Evolutionary conservation across 2,888 invertebrate species (phyloP).

Genomic region (Chymomyza procnemis): DNA sequence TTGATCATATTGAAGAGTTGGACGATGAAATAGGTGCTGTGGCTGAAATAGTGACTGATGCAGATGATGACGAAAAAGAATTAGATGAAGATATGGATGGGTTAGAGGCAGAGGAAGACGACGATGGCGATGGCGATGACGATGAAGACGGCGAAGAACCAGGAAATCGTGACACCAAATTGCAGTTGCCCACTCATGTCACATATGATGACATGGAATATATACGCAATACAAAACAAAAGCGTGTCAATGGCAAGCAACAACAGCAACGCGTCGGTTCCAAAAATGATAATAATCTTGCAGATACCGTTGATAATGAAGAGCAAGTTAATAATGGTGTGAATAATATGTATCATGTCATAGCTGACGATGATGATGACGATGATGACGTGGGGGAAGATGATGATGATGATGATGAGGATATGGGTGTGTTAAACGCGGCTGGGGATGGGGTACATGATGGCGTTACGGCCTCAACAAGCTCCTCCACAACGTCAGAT

Average conservation of each 20-base stretch:
- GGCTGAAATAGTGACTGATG: conserved; percentile 14
- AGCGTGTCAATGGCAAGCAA: not conserved
- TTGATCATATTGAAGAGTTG: conserved; percentile 41
- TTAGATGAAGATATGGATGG: conserved; percentile 27
- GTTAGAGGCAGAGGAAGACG: conserved; percentile 9
- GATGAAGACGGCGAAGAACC: conserved; percentile 26
- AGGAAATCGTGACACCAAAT: not conserved
- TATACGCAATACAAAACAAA: not conserved
- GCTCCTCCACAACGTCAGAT: not conserved
- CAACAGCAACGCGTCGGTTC: not conserved
- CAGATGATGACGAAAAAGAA: conserved; percentile 35
- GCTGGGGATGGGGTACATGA: conserved; percentile 37
- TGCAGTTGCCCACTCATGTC: not conserved
- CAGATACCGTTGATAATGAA: not conserved
- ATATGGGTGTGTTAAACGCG: conserved; percentile 36
- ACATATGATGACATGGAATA: not conserved
- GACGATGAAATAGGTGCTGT: conserved; percentile 24
- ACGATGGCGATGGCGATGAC: conserved; percentile 34
- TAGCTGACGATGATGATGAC: conserved; percentile 40
- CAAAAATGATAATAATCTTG: conserved; percentile 3
- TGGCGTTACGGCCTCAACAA: conserved; percentile 5
- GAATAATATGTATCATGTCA: conserved; percentile 37
- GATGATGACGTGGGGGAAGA: conserved; percentile 38
- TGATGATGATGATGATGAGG: conserved; percentile 31
- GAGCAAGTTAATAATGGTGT: conserved; percentile 44